A percentile compares a stretch with the other conserved stretches of the same genome.
Evolutionary conservation across 2,888 invertebrate species (phyloP).

Genomic region (Himalopsyche tibetana): DNA sequence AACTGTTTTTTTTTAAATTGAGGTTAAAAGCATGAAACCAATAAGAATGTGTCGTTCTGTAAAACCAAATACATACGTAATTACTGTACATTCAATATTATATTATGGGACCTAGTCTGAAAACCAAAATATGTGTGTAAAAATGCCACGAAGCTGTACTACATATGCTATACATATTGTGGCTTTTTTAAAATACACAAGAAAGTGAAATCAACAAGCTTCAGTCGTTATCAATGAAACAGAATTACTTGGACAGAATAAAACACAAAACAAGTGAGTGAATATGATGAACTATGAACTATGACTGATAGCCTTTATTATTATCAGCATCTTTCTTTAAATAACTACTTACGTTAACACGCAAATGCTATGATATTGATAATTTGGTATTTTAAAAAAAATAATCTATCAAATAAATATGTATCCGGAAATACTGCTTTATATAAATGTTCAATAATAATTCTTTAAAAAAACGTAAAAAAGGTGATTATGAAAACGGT

Average conservation of each 20-base stretch:
- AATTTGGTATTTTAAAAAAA: background rate
- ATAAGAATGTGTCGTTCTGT: too few relatives aligned
- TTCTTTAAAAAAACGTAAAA: too few relatives aligned
- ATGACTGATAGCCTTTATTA: constrained; percentile 26
- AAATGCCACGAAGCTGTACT: too few relatives aligned
- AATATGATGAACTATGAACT: constrained; percentile 25
- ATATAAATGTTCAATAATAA: too few relatives aligned
- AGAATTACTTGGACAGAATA: constrained; percentile 11
- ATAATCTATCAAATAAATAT: background rate
- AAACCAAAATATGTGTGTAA: too few relatives aligned
- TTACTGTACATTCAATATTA: too few relatives aligned
- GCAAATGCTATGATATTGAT: background rate
- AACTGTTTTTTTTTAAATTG: too few relatives aligned
- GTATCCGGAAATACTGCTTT: too few relatives aligned
- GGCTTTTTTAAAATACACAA: background rate
- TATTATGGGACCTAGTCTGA: too few relatives aligned
- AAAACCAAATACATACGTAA: too few relatives aligned
- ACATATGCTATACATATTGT: background rate
- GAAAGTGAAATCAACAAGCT: constrained; percentile 5
- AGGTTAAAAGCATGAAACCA: too few relatives aligned
- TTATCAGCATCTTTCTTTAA: constrained; percentile 26
- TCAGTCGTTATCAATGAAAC: background rate
- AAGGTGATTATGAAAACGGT: too few relatives aligned
- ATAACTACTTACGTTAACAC: background rate
- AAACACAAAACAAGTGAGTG: constrained; percentile 21